Base-by-base conservation (phyloP, 2,888 invertebrate genomes). In the Lissonota sp. region DNA sequence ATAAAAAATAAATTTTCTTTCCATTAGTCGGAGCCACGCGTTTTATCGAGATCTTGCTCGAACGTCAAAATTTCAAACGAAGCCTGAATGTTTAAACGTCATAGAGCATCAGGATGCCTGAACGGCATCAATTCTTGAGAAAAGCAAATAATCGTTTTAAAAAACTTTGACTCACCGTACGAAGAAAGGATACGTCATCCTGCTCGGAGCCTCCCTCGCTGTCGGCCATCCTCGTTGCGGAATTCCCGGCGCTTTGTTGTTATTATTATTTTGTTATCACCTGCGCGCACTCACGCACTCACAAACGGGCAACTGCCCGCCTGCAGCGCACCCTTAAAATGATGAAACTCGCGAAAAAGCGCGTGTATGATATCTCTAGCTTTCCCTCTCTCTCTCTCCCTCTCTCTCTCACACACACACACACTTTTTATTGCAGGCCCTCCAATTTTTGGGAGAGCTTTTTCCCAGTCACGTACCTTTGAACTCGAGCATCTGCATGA, bases 151-250 rank as follows among this genome's bases (percentile, higher is more conserved):
- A 57, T 46, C 40, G 57, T 37, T 37, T 26, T 26, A 26, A 26
- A 26, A 80, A 51, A 51, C 40, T 75, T 71, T 74, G 84, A 94
- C 97, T 96, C 93, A 99, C 99, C 96, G 99, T 99, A 91, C 99
- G 96, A 91, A 99, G 95, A 95, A 99, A 99, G 93, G 99, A 99
- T 94, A 99, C 98, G 96, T 99, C 99, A 96, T 99, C 99, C 94
- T 99, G 99, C 94, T 99, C 99, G 92, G 99, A 98, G 87, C 98
- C 97, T 92, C 98, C 98, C 93, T 98, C 98, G 92, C 97, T 97
- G 94, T 98, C 98, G 92, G 97, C 97, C 98, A 98, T 98, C 84
- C 84, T 86, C 60, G 60, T 46, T 57, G 37, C 72, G 16, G 69
- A 60, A 63, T 64, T 62, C 16, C 16, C 63, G 37, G 46, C 51